phyloP scores from a whole-genome alignment of 1,140 invertebrate genomes.

The Tetramorium simillimum region DNA sequence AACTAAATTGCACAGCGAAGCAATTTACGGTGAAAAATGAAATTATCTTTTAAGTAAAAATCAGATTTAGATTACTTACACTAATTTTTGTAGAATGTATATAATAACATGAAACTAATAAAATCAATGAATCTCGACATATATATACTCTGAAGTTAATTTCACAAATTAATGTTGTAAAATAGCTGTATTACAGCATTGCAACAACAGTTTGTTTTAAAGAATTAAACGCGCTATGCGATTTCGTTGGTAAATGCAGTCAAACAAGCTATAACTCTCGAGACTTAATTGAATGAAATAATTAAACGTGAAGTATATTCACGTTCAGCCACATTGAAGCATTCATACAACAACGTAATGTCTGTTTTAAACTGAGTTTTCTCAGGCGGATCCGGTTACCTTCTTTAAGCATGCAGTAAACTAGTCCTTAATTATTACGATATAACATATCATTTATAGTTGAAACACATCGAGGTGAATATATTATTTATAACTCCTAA shows the following conservation, averaged over 20 bases:
- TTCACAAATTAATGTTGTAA: not conserved
- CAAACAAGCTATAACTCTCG: not conserved
- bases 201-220: not conserved
- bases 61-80: not conserved
- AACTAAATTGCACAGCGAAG: not conserved
- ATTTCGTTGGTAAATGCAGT: not conserved
- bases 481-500: not conserved
- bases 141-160: not conserved
- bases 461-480: not conserved
- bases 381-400: not conserved
- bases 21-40: not conserved
- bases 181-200: not conserved
- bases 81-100: not conserved
- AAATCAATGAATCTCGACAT: not conserved
- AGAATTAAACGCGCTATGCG: not conserved
- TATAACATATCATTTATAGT: not conserved
- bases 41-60: not conserved
- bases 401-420: not conserved
- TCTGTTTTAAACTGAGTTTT: not conserved
- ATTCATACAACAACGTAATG: not conserved
- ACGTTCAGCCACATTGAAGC: not conserved
- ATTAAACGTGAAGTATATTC: not conserved
- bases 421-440: slow-evolving; percentile 3
- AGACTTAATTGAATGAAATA: slow-evolving; percentile 12
- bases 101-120: not conserved